Conservation (phyloP, 2,888 invertebrate species). For the Artemia sinica region DNA sequence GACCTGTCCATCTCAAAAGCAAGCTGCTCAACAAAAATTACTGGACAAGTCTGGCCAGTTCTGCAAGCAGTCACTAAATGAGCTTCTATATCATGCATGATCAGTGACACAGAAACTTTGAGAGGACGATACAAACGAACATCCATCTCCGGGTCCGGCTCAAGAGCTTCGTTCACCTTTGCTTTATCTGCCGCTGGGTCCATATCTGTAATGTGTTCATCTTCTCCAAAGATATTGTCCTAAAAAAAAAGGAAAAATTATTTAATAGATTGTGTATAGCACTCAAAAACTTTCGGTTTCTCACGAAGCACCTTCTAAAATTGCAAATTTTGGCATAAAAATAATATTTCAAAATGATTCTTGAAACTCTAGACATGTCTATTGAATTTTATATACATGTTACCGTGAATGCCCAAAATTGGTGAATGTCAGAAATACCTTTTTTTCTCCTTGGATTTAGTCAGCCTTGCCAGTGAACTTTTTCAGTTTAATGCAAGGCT, state of each 20-base stretch:
- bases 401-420: too few species aligned
- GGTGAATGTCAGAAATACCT: too few species aligned
- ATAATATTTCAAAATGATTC: too few species aligned
- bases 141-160: slow-evolving; percentile 43
- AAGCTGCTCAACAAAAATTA: slow-evolving; percentile 68
- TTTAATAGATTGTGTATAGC: too few species aligned
- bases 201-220: slow-evolving; percentile 85
- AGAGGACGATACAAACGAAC: slow-evolving; percentile 71
- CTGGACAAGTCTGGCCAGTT: slow-evolving; percentile 76
- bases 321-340: too few species aligned
- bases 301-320: too few species aligned
- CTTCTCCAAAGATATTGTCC: slow-evolving; percentile 94
- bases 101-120: slow-evolving; percentile 76
- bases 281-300: too few species aligned
- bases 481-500: too few species aligned
- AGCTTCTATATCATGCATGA: slow-evolving; percentile 85
- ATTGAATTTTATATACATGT: neutral
- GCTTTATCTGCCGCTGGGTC: slow-evolving; percentile 35
- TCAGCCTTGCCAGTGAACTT: too few species aligned
- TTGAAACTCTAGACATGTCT: slow-evolving; percentile 13
- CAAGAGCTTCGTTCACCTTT: slow-evolving; percentile 18
- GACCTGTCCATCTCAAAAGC: slow-evolving; percentile 95
- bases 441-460: too few species aligned
- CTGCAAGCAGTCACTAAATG: slow-evolving; percentile 64
- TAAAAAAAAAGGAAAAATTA: slow-evolving; percentile 31